These are phyloP conservation scores for Scaptomyza caliginosa DNA, from an alignment of 2,888 invertebrate genomes.

Conservation along the genomic window DNA sequence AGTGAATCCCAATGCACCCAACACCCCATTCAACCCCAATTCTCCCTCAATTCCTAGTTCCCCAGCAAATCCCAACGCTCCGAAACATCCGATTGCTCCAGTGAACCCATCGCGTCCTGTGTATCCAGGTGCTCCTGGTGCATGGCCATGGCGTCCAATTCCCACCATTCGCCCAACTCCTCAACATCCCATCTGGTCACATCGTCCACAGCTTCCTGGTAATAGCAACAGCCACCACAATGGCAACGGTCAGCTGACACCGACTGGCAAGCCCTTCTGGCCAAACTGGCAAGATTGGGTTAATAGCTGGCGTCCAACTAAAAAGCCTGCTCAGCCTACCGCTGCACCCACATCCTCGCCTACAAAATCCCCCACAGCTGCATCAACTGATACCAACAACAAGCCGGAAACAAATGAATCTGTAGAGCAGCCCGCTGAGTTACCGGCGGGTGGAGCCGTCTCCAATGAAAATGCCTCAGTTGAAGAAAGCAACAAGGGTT, in stretches of 20 bases:
- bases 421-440: conserved; percentile 42
- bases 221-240: conserved; percentile 18
- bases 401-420: conserved; percentile 50
- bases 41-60: neutral
- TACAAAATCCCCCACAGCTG: conserved; percentile 1
- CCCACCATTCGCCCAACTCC: conserved; percentile 22
- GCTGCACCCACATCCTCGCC: conserved; percentile 2
- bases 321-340: conserved; percentile 13
- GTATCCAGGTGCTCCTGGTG: conserved; percentile 33
- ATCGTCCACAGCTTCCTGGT: conserved; percentile 31
- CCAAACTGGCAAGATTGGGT: conserved; percentile 61
- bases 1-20: neutral
- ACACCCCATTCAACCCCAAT: neutral
- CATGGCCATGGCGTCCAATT: conserved; percentile 43
- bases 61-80: accelerated
- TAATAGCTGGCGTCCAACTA: conserved; percentile 50
- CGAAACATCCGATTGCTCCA: neutral
- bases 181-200: conserved; percentile 37
- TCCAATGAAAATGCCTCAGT: conserved; percentile 68
- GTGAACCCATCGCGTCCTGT: conserved; percentile 5
- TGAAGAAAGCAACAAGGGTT: conserved; percentile 54
- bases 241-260: conserved; percentile 10
- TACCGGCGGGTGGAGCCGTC: conserved; percentile 30
- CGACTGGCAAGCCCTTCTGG: conserved; percentile 50
- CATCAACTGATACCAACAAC: conserved; percentile 9